Evolutionary conservation across 2,888 invertebrate species (phyloP).

Genomic region (Merodon equestris): DNA sequence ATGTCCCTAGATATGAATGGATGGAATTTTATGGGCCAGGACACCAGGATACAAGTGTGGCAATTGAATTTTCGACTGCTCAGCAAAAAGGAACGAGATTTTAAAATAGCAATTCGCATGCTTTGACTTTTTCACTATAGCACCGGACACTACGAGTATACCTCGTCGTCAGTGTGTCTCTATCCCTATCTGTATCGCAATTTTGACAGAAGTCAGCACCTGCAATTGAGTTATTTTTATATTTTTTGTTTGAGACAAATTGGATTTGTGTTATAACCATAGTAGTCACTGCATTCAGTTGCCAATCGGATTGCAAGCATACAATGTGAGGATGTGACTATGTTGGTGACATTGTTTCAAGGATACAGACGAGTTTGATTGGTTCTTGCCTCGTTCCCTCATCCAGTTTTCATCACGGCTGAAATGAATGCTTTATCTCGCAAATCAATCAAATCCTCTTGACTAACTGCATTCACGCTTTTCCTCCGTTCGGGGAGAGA

Average conservation of each 20-base stretch:
- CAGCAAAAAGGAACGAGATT: constrained; percentile 29
- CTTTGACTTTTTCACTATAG: constrained; percentile 39
- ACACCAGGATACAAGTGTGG: constrained; percentile 48
- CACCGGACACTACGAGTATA: too few relatives aligned
- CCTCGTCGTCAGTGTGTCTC: neutral
- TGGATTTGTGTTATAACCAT: constrained; percentile 16
- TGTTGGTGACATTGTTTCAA: too few relatives aligned
- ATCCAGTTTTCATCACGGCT: neutral
- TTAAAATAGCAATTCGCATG: constrained; percentile 47
- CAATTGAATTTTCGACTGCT: constrained; percentile 57
- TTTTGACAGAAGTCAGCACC: too few relatives aligned
- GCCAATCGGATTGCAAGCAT: too few relatives aligned
- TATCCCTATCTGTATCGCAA: neutral
- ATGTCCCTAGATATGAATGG: constrained; percentile 11
- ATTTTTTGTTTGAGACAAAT: constrained; percentile 4
- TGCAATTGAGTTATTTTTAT: constrained; percentile 3
- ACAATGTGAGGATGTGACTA: too few relatives aligned
- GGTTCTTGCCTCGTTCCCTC: too few relatives aligned
- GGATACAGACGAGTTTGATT: too few relatives aligned
- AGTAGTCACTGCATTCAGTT: too few relatives aligned
- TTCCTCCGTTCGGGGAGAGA: too few relatives aligned
- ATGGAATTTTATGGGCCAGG: constrained; percentile 30
- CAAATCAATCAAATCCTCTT: neutral
- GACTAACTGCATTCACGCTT: too few relatives aligned
- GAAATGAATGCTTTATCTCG: neutral